Conservation (phyloP, 2,113 vertebrate species). For the Urocynchramus pylzowi region DNA sequence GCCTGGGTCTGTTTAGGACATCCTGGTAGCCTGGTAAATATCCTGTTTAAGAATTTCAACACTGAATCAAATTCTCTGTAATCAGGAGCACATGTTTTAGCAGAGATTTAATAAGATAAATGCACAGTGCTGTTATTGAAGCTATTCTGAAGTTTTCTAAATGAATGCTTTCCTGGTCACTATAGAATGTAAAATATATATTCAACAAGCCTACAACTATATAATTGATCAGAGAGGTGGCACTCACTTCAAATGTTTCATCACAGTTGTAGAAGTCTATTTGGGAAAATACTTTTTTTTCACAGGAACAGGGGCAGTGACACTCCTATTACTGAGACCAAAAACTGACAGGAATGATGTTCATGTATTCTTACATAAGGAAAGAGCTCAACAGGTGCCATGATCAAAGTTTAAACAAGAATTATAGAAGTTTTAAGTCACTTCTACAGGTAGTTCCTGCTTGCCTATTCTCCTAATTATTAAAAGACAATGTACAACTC, state of each 20-base stretch:
- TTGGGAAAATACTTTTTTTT: not conserved
- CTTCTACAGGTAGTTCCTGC: not conserved
- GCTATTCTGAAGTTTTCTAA: not conserved
- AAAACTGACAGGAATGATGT: not conserved
- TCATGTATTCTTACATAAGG: not conserved
- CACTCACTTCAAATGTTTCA: not conserved
- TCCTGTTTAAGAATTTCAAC: not conserved
- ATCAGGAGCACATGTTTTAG: conserved; percentile 11
- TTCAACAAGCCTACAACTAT: not conserved
- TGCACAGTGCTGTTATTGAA: not conserved
- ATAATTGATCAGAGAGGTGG: not conserved
- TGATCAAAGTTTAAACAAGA: not conserved
- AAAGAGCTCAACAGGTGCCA: not conserved
- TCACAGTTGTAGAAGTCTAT: accelerated
- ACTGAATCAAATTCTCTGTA: not conserved
- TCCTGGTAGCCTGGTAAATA: not conserved
- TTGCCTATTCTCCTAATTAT: not conserved
- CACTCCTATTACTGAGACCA: not conserved
- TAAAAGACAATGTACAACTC: not conserved
- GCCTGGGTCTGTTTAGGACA: not conserved
- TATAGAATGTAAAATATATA: not conserved
- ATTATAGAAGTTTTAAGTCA: not conserved
- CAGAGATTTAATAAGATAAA: conserved; percentile 20
- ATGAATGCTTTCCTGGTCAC: not conserved
- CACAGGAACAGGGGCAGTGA: not conserved